These are phyloP conservation scores for Alosa sapidissima DNA, from an alignment of 2,797 vertebrate species.

Conservation along the genomic window DNA sequence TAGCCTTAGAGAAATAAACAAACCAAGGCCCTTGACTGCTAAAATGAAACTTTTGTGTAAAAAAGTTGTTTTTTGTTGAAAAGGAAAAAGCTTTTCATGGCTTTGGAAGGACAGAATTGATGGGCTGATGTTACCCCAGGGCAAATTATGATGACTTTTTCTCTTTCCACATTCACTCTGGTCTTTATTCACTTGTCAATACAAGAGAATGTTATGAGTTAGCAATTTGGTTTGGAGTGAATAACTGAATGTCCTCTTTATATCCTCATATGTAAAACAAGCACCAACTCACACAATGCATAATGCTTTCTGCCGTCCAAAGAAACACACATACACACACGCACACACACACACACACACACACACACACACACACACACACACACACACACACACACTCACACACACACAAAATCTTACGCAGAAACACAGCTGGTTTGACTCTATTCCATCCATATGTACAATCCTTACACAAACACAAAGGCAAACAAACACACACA, in stretches of 20 bases:
- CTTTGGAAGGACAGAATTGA: background rate
- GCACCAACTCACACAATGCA: background rate
- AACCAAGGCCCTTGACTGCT: background rate
- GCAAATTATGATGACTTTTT: background rate
- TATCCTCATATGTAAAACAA: background rate
- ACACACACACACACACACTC: constrained; percentile 38
- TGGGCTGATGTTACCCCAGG: background rate
- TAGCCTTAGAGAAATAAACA: background rate
- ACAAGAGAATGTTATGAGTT: background rate
- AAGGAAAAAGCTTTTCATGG: background rate
- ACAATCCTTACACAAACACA: background rate
- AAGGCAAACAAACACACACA: background rate
- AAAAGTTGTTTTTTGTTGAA: background rate
- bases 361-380: constrained; percentile 25
- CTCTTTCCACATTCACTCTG: background rate
- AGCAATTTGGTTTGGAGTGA: background rate
- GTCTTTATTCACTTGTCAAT: constrained; percentile 1
- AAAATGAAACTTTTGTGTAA: background rate
- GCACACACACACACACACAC: constrained; percentile 38
- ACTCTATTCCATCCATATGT: background rate
- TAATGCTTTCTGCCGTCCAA: background rate
- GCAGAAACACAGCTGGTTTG: too few relatives aligned
- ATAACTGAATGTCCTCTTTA: background rate
- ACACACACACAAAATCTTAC: constrained; percentile 21
- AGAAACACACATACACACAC: constrained; percentile 20